Evolutionary conservation across 2,113 vertebrate genomes (phyloP).

Genomic region (Lampris incognitus): DNA sequence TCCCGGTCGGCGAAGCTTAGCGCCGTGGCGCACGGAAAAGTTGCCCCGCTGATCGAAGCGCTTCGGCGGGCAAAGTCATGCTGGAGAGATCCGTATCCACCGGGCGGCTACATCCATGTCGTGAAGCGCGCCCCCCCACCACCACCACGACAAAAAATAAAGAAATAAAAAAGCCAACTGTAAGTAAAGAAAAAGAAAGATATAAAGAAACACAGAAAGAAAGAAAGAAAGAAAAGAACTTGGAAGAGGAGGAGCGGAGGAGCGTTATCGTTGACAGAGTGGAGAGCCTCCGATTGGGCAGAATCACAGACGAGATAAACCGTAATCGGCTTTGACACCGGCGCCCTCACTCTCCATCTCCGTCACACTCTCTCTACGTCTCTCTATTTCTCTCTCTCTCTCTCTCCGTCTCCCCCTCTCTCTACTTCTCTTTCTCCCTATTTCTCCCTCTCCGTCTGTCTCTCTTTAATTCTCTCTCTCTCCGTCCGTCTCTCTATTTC

Average conservation of each 20-base stretch:
- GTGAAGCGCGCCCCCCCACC: neutral
- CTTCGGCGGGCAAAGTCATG: conserved; percentile 63
- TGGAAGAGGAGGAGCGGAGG: neutral
- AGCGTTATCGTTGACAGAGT: conserved; percentile 1
- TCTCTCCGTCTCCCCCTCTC: conserved; percentile 50
- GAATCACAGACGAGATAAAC: conserved; percentile 82
- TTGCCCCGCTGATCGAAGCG: conserved; percentile 63
- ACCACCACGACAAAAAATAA: conserved; percentile 1
- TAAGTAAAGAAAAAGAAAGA: neutral
- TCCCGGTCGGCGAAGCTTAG: conserved; percentile 34
- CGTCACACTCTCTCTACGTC: neutral
- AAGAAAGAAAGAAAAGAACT: neutral
- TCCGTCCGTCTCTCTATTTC: conserved; percentile 50
- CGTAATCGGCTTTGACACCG: conserved; percentile 88
- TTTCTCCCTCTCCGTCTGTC: conserved; percentile 54
- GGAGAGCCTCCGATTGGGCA: conserved; percentile 53
- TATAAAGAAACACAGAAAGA: neutral
- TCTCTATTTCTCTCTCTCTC: conserved; percentile 56
- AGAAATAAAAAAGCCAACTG: neutral
- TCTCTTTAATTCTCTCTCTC: conserved; percentile 4
- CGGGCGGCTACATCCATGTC: conserved; percentile 56
- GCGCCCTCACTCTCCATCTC: conserved; percentile 70
- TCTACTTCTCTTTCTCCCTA: conserved; percentile 11
- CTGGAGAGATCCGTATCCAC: conserved; percentile 38
- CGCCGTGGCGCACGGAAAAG: conserved; percentile 71